Base-by-base conservation (phyloP, 1,140 invertebrate genomes). In the Varroa destructor region DNA sequence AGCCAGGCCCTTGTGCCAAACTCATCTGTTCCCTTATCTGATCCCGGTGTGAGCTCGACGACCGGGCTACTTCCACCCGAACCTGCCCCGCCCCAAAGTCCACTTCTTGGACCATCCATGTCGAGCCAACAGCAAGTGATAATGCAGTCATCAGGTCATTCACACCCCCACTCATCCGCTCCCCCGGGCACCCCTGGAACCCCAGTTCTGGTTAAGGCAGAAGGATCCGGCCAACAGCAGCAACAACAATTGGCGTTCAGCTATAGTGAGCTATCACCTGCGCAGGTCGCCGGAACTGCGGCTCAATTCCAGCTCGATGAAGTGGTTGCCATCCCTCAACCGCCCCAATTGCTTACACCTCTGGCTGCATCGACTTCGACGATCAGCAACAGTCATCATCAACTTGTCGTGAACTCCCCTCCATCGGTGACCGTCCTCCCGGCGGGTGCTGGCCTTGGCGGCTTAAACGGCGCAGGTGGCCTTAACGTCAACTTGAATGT, bases 1-100 rank as follows among this genome's bases (percentile, higher is more conserved):
- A n/a, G 72, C 73, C 70, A 72, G 61, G 74, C 12, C 46, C 54
- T 51, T 58, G 72, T 61, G 70, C 74, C n/a, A 70, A 71, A n/a
- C 46, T 71, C 14, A 64, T 56, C 54, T 71, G 72, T n/a, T 55
- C 72, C 36, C 58, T 71, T 46, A 54, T 67, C 61, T 2, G 61
- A 67, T 37, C 61, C 61, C 61, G 61, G 61, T 1, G 61, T 67
- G 12, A 67, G 61, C 46, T 67, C 61, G 10, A 67, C 61, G 2
- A 67, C 61, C 5, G 61, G 61, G 12, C 61, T 67, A 36, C 61
- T 67, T 67, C 61, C 61, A 67, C 61, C 61, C 14, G 61, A 67
- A 8, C 61, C 61, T 1, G 61, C 40, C 14, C 61, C 61, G 2
- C 61, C 61, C 12, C 61, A 36, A 3, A 43, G 40, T 40, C 61